Evolutionary conservation across 1,140 invertebrate species (phyloP), one percentile per base, ranked within the genome.

Genomic region (Luehdorfia chinensis): DNA sequence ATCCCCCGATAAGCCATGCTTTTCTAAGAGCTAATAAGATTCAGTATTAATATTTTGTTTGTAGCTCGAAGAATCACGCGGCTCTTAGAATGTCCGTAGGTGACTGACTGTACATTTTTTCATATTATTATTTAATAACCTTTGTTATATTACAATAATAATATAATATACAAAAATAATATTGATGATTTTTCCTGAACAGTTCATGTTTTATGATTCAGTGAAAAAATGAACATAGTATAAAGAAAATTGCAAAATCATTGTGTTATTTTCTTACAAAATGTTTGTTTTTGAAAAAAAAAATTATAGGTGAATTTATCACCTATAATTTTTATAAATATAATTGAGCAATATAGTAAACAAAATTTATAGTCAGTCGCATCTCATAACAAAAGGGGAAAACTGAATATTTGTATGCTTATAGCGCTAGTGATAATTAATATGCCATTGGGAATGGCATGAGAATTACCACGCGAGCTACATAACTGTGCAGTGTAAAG

Each of bases 321-420:
- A 2, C 8, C 2, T 1, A 30, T 30, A 11, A 30, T 30, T 30
- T 30, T n/a, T 30, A 3, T 21, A 21, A 21, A 21, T 21, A 21
- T 21, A 21, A 21, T n/a, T n/a, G n/a, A n/a, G n/a, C n/a, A n/a
- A n/a, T n/a, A n/a, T n/a, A n/a, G n/a, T n/a, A n/a, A n/a, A n/a
- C n/a, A n/a, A n/a, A n/a, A n/a, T n/a, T 28, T 21, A 12, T 11
- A 8, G 55, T 59, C 61, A 68, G 66, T 71, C 68, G 59, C 30
- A n/a, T n/a, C n/a, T 49, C 44, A 39, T 16, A 43, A 14, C 9
- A 11, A 15, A 49, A 62, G 77, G 77, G 79, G 81, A 84, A 86
- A 61, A 70, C 75, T 75, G 79, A 84, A 86, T 84, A 86, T 84
- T 78, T 84, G 79, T 85, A 53, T 70, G 70, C 81, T 57, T 64